phyloP scores from a whole-genome alignment of 1,140 invertebrate genomes.

The Contarinia nasturtii region DNA sequence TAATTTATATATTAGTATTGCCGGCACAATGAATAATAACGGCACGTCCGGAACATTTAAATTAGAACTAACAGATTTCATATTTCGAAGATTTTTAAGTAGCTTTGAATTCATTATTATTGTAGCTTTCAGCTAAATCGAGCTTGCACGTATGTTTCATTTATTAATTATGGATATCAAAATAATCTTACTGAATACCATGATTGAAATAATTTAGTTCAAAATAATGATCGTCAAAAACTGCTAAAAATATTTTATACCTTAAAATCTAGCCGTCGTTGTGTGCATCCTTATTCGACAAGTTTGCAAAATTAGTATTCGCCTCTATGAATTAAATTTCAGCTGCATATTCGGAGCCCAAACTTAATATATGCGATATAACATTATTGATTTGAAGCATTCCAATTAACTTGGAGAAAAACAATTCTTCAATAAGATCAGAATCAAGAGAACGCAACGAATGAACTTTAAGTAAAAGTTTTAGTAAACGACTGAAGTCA shows the following conservation, averaged over 20 bases:
- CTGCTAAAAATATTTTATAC: background rate
- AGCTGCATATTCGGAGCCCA: slow-evolving; percentile 29
- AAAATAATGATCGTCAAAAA: too few relatives aligned
- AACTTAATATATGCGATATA: slow-evolving; percentile 78
- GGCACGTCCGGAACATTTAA: background rate
- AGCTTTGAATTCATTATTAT: too few relatives aligned
- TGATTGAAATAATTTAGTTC: too few relatives aligned
- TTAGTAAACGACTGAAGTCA: background rate
- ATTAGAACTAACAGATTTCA: background rate
- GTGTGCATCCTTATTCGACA: background rate
- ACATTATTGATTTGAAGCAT: slow-evolving; percentile 80
- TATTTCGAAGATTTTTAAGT: too few relatives aligned
- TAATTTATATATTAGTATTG: background rate
- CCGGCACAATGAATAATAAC: background rate
- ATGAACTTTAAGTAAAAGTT: background rate
- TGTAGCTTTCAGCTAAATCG: too few relatives aligned
- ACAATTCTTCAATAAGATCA: slow-evolving; percentile 70
- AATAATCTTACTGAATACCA: too few relatives aligned
- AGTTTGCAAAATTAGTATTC: background rate
- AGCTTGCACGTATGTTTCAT: too few relatives aligned
- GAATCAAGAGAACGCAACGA: slow-evolving; percentile 56
- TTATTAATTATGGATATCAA: too few relatives aligned
- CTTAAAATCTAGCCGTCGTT: background rate
- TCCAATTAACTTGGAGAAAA: slow-evolving; percentile 77
- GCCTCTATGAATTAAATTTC: background rate